Evolutionary conservation across 2,888 invertebrate species (phyloP).

Genomic region (Scelioninae gen. 1): DNA sequence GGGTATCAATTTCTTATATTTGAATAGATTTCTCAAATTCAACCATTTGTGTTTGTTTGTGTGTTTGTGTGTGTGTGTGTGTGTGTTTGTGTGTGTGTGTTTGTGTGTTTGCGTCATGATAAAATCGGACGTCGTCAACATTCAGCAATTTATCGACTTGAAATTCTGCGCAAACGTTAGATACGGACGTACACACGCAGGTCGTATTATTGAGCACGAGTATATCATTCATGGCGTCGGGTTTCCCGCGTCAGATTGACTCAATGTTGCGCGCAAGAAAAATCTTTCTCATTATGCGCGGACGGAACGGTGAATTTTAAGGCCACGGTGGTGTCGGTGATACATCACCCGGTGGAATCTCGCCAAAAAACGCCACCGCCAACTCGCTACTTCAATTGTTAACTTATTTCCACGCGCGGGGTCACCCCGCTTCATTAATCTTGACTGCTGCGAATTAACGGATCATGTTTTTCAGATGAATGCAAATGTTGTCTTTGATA

Average conservation of each 20-base stretch:
- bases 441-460: conserved; percentile 26
- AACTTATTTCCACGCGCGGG: conserved; percentile 27
- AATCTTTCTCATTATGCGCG: conserved; percentile 49
- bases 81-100: no score
- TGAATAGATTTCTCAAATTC: no score
- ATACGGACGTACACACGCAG: conserved; percentile 31
- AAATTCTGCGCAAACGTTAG: conserved; percentile 59
- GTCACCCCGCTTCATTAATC: conserved; percentile 43
- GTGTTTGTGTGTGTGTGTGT: no score
- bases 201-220: conserved; percentile 41
- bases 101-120: conserved; percentile 1
- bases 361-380: conserved; percentile 51
- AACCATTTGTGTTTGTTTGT: no score
- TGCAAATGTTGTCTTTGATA: conserved; percentile 22
- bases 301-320: conserved; percentile 32
- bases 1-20: no score
- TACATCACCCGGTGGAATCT: conserved; percentile 39
- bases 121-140: conserved; percentile 47
- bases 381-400: conserved; percentile 54
- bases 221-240: conserved; percentile 47
- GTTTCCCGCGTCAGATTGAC: conserved; percentile 43
- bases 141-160: conserved; percentile 57
- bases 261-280: conserved; percentile 42
- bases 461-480: conserved; percentile 11
- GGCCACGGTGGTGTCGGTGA: conserved; percentile 42